Evolutionary conservation across 1,140 invertebrate genomes (phyloP).

Genomic region (Drosophila tani): DNA sequence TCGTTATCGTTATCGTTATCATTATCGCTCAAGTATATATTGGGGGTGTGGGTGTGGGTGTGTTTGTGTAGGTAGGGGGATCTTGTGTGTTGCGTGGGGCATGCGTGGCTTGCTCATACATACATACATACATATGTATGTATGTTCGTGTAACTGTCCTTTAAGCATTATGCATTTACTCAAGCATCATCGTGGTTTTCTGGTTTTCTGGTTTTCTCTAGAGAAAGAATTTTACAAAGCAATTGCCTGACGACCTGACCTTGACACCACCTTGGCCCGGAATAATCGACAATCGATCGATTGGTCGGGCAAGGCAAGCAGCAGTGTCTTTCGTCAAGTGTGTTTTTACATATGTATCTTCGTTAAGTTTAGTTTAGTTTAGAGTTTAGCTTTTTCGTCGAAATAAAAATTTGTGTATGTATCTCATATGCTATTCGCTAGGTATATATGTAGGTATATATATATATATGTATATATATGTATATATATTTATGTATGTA

Average conservation of each 20-base stretch:
- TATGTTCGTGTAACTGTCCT: conserved; percentile 25
- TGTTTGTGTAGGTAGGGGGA: conserved; percentile 17
- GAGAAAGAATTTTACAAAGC: conserved; percentile 49
- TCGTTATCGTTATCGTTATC: conserved; percentile 57
- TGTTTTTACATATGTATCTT: conserved; percentile 67
- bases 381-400: conserved; percentile 31
- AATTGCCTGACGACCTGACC: conserved; percentile 27
- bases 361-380: conserved; percentile 33
- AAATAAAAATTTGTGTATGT: conserved; percentile 52
- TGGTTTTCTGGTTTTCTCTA: conserved; percentile 21
- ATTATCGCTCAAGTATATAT: conserved; percentile 48
- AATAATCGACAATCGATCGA: conserved; percentile 6
- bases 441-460: conserved; percentile 49
- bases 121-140: no score
- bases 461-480: conserved; percentile 6
- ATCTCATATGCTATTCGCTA: conserved; percentile 49
- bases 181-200: conserved; percentile 33
- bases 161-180: conserved; percentile 42
- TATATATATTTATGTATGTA: conserved; percentile 50
- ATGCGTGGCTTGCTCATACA: conserved; percentile 34
- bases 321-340: conserved; percentile 53
- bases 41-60: conserved; percentile 35
- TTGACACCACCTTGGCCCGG: conserved; percentile 1
- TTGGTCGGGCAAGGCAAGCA: conserved; percentile 22
- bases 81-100: conserved; percentile 14